Conservation (phyloP, 2,888 invertebrate species). For the Tetheella fluctuosa region DNA sequence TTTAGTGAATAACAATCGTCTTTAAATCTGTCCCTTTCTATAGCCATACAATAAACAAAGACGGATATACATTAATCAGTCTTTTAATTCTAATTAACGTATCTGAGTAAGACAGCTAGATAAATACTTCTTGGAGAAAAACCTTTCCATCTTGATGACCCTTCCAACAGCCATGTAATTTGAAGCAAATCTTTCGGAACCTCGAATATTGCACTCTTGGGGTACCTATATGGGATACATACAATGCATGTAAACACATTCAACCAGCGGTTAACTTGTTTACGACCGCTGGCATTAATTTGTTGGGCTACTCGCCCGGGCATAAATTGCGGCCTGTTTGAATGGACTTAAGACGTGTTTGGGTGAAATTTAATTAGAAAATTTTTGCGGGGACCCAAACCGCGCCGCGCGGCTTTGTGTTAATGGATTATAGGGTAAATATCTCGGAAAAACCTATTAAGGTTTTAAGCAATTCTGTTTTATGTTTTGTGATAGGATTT, state of each 20-base stretch:
- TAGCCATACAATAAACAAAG: too few relatives aligned
- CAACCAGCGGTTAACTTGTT: slow-evolving; percentile 38
- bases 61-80: too few relatives aligned
- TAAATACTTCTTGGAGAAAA: too few relatives aligned
- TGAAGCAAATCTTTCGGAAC: slow-evolving; percentile 4
- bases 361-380: slow-evolving; percentile 51
- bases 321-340: slow-evolving; percentile 51
- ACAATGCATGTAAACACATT: slow-evolving; percentile 18
- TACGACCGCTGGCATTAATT: slow-evolving; percentile 53
- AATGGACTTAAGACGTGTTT: slow-evolving; percentile 40
- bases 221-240: slow-evolving; percentile 10
- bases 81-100: too few relatives aligned
- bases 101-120: too few relatives aligned
- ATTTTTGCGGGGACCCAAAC: slow-evolving; percentile 31
- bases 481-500: neutral
- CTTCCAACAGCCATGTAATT: neutral
- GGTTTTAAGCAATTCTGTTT: neutral
- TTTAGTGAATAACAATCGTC: too few relatives aligned
- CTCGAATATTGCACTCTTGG: slow-evolving; percentile 14
- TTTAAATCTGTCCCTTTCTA: too few relatives aligned
- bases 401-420: slow-evolving; percentile 12
- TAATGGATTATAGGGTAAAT: slow-evolving; percentile 8
- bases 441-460: neutral
- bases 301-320: slow-evolving; percentile 46
- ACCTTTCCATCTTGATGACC: neutral